These are phyloP conservation scores for Antheraea assamensis DNA, from an alignment of 2,888 invertebrate genomes.

Conservation along the genomic window DNA sequence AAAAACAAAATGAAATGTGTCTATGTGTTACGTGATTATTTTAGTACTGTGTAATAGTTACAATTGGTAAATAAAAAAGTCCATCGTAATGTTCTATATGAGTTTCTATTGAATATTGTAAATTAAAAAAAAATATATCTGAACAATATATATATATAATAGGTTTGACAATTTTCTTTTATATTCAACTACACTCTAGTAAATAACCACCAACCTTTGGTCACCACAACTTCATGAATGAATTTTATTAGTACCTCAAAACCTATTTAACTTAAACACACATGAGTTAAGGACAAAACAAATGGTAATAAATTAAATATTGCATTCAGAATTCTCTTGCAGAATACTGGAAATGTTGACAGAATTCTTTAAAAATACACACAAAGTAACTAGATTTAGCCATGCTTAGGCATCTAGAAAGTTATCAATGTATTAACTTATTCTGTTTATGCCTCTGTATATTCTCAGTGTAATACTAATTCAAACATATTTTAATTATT, in stretches of 20 bases:
- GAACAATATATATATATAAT: neutral
- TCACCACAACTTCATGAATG: neutral
- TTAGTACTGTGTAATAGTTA: neutral
- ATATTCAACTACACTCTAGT: neutral
- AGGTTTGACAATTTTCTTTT: neutral
- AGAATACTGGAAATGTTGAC: neutral
- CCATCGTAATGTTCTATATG: neutral
- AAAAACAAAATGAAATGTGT: neutral
- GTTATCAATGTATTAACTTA: neutral
- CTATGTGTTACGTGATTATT: neutral
- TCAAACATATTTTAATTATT: neutral
- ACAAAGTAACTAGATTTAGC: neutral
- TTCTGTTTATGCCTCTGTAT: neutral
- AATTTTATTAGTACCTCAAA: neutral
- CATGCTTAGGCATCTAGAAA: neutral
- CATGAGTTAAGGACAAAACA: neutral
- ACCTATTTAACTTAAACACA: neutral
- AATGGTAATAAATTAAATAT: neutral
- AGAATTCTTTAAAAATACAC: neutral
- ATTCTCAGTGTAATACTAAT: neutral
- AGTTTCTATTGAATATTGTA: neutral
- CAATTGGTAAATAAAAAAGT: neutral
- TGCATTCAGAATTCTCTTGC: neutral
- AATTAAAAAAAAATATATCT: neutral
- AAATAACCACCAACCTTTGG: neutral